A percentile compares a stretch with the other conserved stretches of the same genome.
phyloP scores from a whole-genome alignment of 2,797 vertebrate genomes.

The Propithecus deckenii region DNA sequence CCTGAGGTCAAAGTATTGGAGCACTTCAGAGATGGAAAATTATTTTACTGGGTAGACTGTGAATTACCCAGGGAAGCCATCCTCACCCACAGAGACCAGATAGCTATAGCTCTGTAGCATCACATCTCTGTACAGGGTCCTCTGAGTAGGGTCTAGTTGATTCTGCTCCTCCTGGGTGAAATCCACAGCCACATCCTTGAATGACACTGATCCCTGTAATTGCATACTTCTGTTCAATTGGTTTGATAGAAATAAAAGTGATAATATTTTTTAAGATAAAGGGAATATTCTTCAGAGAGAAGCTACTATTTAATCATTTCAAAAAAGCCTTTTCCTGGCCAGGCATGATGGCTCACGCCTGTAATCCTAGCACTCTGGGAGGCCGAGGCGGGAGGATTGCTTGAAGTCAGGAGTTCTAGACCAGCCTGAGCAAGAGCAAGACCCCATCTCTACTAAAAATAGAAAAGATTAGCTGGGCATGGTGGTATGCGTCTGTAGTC shows the following conservation, averaged over 20 bases:
- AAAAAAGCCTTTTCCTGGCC: not conserved
- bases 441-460: too few relatives aligned
- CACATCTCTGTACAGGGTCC: constrained; percentile 43
- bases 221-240: constrained; percentile 23
- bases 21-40: constrained; percentile 13
- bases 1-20: constrained; percentile 20
- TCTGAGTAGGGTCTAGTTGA: constrained; percentile 13
- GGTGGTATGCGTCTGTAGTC: too few relatives aligned
- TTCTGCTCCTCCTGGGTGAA: not conserved
- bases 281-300: constrained; percentile 1
- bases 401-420: too few relatives aligned
- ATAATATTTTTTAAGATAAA: constrained; percentile 8
- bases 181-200: constrained; percentile 52
- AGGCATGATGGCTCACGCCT: too few relatives aligned
- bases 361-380: too few relatives aligned
- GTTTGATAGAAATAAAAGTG: constrained; percentile 33
- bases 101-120: constrained; percentile 47
- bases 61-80: constrained; percentile 19
- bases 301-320: constrained; percentile 6
- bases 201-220: constrained; percentile 44
- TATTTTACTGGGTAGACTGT: not conserved
- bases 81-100: constrained; percentile 47
- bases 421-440: too few relatives aligned
- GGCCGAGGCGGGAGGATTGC: too few relatives aligned
- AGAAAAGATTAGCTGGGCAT: too few relatives aligned